Base-by-base conservation (phyloP, 2,113 vertebrate genomes). In the Microcebus ravelobensis region DNA sequence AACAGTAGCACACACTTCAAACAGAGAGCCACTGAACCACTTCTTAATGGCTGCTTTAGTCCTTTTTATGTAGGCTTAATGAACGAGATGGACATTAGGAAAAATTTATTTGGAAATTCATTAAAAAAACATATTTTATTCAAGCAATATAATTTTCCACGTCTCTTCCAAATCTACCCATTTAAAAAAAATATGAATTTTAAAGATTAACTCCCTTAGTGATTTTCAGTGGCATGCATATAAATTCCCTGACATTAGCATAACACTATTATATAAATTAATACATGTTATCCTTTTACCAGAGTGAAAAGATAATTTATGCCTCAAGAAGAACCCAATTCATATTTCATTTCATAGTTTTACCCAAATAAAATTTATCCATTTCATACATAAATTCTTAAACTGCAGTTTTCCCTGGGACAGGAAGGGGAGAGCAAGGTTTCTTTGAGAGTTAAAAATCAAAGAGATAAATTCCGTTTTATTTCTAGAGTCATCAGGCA, bases 391-490 rank as follows among this genome's bases (percentile, higher is more conserved):
- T 83, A 92, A 52, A 27, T 77, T 70, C 14, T 45, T 48, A 87
- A 84, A 86, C 45, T 80, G 11, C 34, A 68, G 27, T 73, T 81
- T 95, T 91, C 45, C 63, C 77, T 48, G 1, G 5, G 52, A 21
- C 20, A 88, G 21, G 74, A 63, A 91, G 97, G 82, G 36, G 25
- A 77, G 73, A 61, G 61, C 1, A 88, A 21, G 97, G 87, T 93
- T 97, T 76, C 65, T 93, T 87, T 95, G 73, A 97, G 88, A 39
- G 27, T 94, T 91, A 95, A 95, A 96, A 97, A 96, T 92, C 87
- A 95, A 97, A 98, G 71, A 87, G n/a, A 93, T 96, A 81, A 96
- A 95, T 61, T 59, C 31, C 2, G 82, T 96, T 96, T 73, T 93
- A 8, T 25, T 95, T 36, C 81, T 95, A 50, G 79, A 73, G 87